Conservation (phyloP, 2,113 vertebrate genomes). For the Collichthys lucidus region DNA sequence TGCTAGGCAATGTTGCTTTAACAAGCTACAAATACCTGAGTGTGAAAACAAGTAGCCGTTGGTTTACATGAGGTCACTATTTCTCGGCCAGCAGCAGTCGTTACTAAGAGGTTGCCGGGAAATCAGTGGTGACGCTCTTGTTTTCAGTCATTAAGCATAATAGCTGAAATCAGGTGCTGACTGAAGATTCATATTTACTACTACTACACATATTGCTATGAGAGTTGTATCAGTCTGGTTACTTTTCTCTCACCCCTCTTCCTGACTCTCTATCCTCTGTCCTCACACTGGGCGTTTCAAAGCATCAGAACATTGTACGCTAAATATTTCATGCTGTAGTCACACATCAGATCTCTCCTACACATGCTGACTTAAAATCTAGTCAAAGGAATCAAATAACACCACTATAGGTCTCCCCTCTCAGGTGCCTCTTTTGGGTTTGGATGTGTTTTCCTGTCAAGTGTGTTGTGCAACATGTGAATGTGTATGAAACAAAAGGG, state of each 20-base stretch:
- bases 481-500: constrained; percentile 18
- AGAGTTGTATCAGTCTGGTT: too few species aligned
- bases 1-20: too few species aligned
- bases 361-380: constrained; percentile 6
- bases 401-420: neutral
- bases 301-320: constrained; percentile 1
- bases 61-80: neutral
- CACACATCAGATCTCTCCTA: constrained; percentile 1
- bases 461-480: neutral
- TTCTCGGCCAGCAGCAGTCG: neutral
- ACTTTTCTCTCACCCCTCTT: neutral
- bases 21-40: neutral
- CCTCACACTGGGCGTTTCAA: constrained; percentile 3
- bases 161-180: neutral
- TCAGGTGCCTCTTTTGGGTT: neutral
- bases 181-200: neutral
- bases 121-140: constrained; percentile 4
- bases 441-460: neutral
- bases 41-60: neutral
- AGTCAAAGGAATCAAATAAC: constrained; percentile 10
- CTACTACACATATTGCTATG: too few species aligned
- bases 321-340: constrained; percentile 37
- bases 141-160: neutral
- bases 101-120: neutral
- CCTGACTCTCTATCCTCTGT: neutral